Conservation (phyloP, 2,888 invertebrate genomes). For the Dasysyrphus albostriatus region DNA sequence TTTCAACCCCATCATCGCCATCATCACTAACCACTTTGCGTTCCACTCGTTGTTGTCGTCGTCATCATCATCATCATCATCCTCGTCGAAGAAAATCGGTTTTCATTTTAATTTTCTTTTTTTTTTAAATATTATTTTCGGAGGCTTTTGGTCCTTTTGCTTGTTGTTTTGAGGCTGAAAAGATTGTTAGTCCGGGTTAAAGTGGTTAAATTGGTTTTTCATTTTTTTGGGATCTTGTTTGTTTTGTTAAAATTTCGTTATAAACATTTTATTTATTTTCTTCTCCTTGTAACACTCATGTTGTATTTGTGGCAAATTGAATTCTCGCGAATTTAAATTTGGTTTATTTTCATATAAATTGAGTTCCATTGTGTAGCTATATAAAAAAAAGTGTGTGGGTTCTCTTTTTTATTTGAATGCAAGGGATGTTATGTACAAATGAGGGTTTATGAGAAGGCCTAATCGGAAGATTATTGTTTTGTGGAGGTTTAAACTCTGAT, state of each 20-base stretch:
- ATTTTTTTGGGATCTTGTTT: constrained; percentile 46
- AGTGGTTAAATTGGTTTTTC: constrained; percentile 72
- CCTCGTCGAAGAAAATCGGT: constrained; percentile 63
- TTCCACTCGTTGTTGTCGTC: constrained; percentile 16
- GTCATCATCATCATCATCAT: not conserved
- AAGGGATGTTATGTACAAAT: constrained; percentile 47
- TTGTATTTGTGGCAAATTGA: constrained; percentile 70
- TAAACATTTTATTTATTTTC: constrained; percentile 1
- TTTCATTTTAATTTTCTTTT: constrained; percentile 60
- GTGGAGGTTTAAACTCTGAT: not conserved
- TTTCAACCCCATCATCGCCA: constrained; percentile 70
- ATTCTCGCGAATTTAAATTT: constrained; percentile 64
- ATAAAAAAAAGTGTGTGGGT: not conserved
- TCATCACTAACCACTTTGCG: constrained; percentile 39
- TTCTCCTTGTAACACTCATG: constrained; percentile 24
- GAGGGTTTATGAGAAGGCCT: constrained; percentile 54
- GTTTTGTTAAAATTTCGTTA: constrained; percentile 64
- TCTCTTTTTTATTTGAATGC: constrained; percentile 16
- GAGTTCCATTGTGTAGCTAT: constrained; percentile 58
- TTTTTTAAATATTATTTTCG: constrained; percentile 16
- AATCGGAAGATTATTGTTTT: constrained; percentile 55
- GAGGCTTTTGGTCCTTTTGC: constrained; percentile 29
- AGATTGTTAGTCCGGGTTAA: constrained; percentile 60
- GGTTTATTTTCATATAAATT: constrained; percentile 73
- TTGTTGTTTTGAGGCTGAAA: constrained; percentile 29